Conservation (phyloP, 1,140 invertebrate species). For the Apis florea region DNA sequence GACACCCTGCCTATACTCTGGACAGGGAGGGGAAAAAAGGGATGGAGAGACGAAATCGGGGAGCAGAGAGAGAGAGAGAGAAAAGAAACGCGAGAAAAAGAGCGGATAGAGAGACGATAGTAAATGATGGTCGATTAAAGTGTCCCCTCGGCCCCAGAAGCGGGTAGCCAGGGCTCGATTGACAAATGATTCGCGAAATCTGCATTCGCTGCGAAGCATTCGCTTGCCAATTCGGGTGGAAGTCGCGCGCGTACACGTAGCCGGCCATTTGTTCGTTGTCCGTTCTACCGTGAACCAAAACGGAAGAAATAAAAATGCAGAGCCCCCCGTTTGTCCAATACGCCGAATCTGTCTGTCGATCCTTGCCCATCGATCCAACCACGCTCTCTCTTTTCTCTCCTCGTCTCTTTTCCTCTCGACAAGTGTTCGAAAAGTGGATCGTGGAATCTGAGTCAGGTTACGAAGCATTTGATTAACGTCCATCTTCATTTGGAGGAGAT, state of each 20-base stretch:
- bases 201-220: slow-evolving; percentile 72
- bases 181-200: slow-evolving; percentile 77
- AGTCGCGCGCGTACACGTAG: slow-evolving; percentile 54
- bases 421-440: no score
- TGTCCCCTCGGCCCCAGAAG: slow-evolving; percentile 66
- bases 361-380: not conserved
- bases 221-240: slow-evolving; percentile 61
- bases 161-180: slow-evolving; percentile 61
- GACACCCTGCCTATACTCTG: slow-evolving; percentile 52
- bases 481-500: no score
- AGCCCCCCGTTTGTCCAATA: slow-evolving; percentile 29
- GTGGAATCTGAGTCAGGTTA: no score
- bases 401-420: not conserved
- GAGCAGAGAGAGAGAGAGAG: slow-evolving; percentile 4
- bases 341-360: slow-evolving; percentile 34
- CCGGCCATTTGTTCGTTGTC: slow-evolving; percentile 62
- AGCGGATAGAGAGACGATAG: slow-evolving; percentile 53
- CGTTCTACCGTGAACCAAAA: slow-evolving; percentile 55
- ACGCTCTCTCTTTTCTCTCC: no score
- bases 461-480: no score
- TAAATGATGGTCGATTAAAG: slow-evolving; percentile 79
- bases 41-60: slow-evolving; percentile 21
- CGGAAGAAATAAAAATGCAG: slow-evolving; percentile 57
- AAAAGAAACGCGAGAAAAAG: slow-evolving; percentile 37
- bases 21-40: slow-evolving; percentile 11